Evolutionary conservation across 2,888 invertebrate species (phyloP).

Genomic region (Drosophila borborema): DNA sequence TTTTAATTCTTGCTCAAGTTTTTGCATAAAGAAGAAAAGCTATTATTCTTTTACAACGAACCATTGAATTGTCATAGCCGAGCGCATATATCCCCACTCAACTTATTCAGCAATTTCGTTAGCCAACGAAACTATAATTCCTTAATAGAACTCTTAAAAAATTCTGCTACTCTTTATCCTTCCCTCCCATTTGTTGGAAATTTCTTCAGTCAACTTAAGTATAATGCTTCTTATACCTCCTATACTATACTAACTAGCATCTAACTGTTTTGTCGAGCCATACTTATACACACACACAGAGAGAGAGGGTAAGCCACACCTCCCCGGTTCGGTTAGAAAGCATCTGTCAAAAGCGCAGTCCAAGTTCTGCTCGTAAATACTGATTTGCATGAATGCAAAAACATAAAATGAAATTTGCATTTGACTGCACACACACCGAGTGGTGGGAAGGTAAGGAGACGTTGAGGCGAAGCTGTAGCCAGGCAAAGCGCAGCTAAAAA

Average conservation of each 20-base stretch:
- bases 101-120: neutral
- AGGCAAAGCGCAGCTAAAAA: conserved; percentile 38
- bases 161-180: too few relatives aligned
- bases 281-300: conserved; percentile 2
- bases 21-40: neutral
- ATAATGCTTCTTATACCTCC: neutral
- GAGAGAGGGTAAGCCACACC: conserved; percentile 28
- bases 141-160: neutral
- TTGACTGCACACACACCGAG: conserved; percentile 59
- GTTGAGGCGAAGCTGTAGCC: neutral
- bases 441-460: neutral
- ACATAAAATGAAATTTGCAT: conserved; percentile 75
- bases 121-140: neutral
- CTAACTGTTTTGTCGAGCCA: conserved; percentile 1
- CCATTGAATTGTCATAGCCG: neutral
- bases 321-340: conserved; percentile 19
- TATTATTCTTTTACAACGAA: neutral
- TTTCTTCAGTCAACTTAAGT: neutral
- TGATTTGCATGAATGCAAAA: conserved; percentile 71
- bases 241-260: neutral
- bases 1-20: neutral
- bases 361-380: conserved; percentile 63
- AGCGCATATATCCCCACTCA: too few relatives aligned
- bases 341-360: conserved; percentile 48
- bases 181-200: neutral